A percentile compares a stretch with the other conserved stretches of the same genome.
Evolutionary conservation across 1,140 invertebrate species (phyloP).

Genomic region (Ladona fulva): DNA sequence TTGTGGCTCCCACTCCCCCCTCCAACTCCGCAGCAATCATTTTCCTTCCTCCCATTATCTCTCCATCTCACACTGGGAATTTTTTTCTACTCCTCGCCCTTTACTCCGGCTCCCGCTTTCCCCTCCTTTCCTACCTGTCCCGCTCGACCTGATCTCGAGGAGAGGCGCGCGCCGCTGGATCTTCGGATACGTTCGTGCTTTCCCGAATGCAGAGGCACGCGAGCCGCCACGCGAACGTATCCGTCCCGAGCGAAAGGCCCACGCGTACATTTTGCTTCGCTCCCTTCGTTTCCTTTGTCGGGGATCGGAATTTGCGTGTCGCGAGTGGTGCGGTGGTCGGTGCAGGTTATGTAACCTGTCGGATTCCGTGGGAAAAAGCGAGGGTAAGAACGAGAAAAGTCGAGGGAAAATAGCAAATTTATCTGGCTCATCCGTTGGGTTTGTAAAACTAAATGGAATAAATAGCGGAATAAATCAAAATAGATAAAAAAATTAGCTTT

Average conservation of each 20-base stretch:
- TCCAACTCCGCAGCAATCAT: not conserved
- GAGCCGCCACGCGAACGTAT: not conserved
- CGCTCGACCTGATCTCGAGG: not conserved
- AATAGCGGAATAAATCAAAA: no score
- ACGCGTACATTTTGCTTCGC: not conserved
- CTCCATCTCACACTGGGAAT: not conserved
- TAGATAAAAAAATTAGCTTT: no score
- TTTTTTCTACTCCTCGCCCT: conserved; percentile 12
- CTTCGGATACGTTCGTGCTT: not conserved
- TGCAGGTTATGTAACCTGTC: no score
- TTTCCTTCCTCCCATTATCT: not conserved
- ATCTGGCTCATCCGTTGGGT: no score
- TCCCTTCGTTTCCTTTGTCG: no score
- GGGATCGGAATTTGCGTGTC: no score
- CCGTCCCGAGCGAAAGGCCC: not conserved
- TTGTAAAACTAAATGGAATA: no score
- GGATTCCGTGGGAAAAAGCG: no score
- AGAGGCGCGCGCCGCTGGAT: not conserved
- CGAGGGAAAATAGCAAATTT: no score
- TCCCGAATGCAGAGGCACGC: not conserved
- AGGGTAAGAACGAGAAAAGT: no score
- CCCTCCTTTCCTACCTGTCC: not conserved
- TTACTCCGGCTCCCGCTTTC: not conserved
- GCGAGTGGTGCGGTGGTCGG: no score
- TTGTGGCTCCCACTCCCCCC: not conserved